Evolutionary conservation across 2,888 invertebrate species (phyloP), one percentile per base, ranked within the genome.

Genomic region (Cryptocephalus primarius): DNA sequence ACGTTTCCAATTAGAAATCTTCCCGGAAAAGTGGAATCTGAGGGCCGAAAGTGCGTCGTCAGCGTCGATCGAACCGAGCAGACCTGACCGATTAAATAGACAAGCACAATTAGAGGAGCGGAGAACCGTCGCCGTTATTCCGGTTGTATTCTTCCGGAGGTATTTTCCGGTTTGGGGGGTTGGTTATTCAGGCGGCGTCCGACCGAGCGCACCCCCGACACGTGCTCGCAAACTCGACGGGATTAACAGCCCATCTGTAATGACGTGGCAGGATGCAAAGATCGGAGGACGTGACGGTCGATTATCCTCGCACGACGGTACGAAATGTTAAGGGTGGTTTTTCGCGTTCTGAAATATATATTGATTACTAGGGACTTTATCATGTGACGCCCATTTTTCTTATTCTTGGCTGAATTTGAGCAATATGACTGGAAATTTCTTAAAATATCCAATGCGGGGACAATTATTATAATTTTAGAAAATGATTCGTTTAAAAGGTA

Each of bases 201-300:
- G 41, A 52, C 55, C 55, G 56, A 60, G 58, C 59, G 58, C 54
- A 56, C 36, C 36, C 55, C 45, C 51, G 58, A 60, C 60, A 61
- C 61, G 61, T 60, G 60, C 60, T 58, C 60, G 54, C 57, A 57
- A 54, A 58, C 56, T 60, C 57, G 61, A 61, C 57, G 55, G 59
- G 62, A 60, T 62, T 61, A 61, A 60, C 60, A 56, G 57, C 58
- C 59, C 58, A 60, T 61, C 60, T 55, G 60, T 60, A 61, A 60
- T 61, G 60, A 60, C 58, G 60, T 58, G 56, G 51, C 58, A 57
- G 59, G 59, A 62, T 62, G 60, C 61, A 61, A 60, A 61, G 60
- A 61, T 60, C 60, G 60, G 45, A 55, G 50, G 56, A 59, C 57
- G 60, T 59, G 60, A 33, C 43, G 22, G 2, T 32, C 11, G 40